Evolutionary conservation across 2,113 vertebrate genomes (phyloP), one percentile per base, ranked within the genome.

Genomic region (Hippocampus comes): DNA sequence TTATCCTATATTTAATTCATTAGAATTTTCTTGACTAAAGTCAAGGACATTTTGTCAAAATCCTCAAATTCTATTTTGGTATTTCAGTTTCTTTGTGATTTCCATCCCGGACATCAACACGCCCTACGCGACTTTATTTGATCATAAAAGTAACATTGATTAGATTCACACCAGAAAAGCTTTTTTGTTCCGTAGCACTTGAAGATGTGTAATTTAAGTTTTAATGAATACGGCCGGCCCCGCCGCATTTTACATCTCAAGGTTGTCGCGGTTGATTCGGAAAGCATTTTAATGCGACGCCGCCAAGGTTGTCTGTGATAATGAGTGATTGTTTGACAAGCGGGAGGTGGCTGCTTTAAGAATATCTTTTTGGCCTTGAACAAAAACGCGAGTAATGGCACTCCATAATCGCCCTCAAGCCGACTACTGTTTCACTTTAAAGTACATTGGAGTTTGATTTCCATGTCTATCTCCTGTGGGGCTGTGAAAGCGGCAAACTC

Each of bases 201-300:
- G 8, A 79, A 71, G 30, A 27, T 34, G 38, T 76, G 78, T 71
- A 73, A 23, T 43, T 70, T 14, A 43, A 8, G 48, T 21, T 78
- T 76, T 71, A 67, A 81, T 81, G 77, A 75, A 66, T 34, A 41
- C 21, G 46, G 65, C 23, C 64, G 55, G 74, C 55, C 0, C 51
- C 69, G 68, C 61, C 65, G 64, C 74, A 71, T 61, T 83, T 86
- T 78, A 78, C 73, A 71, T 84, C 78, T 88, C 87, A 89, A 89
- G 88, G 84, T 77, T 74, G 10, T 70, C 72, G 69, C 71, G 74
- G 73, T 76, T 15, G 55, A 23, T 5, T 89, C 88, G 71, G 68
- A 73, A 84, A 77, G 82, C 83, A 79, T 89, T 84, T 86, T 86
- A 88, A 86, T 81, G 79, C 76, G 72, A 81, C 86, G 67, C 41